Base-by-base conservation (phyloP, 2,888 invertebrate species). In the Vesta saturnalis region DNA sequence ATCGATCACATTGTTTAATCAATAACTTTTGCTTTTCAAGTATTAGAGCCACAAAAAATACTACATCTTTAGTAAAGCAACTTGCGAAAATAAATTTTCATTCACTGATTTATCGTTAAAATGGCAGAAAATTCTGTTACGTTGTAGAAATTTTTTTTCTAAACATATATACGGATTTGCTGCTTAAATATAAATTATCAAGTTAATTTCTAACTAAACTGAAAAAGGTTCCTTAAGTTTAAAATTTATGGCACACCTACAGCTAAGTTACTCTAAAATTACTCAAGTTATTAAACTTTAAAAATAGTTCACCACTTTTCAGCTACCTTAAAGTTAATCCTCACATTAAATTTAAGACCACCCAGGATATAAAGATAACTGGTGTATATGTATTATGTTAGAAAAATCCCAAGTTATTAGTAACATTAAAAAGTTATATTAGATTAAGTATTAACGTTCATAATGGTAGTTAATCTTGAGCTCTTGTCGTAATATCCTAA, bases 211-310 rank as follows among this genome's bases (percentile, higher is more conserved):
- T 54, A 55, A 43, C 63, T 43, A 6, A 30, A 56, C 56, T 23
- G n/a, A 1, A 19, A 21, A 43, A 58, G 16, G 43, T 43, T 58
- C 43, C 43, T 16, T 47, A 54, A 54, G 35, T 61, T 60, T 54
- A 54, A 54, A 61, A 54, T 55, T 43, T 55, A 62, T 43, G 55
- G 14, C 15, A 43, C 43, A 35, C 16, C 30, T 35, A 21, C 62
- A 18, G 39, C 19, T 43, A 35, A 62, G 15, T 47, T 6, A 18
- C 19, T 62, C 55, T 43, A 62, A 62, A 55, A 62, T 55, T 55
- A 62, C 54, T 19, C 19, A 22, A 55, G 55, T 62, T 62, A 62
- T 62, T 62, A 62, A 62, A 62, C 30, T 62, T 55, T 62, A 55
- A 62, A 62, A 62, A 62, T 62, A 62, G 55, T 55, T 21, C 30